Evolutionary conservation across 2,888 invertebrate species (phyloP).

Genomic region (Yponomeuta cagnagella): DNA sequence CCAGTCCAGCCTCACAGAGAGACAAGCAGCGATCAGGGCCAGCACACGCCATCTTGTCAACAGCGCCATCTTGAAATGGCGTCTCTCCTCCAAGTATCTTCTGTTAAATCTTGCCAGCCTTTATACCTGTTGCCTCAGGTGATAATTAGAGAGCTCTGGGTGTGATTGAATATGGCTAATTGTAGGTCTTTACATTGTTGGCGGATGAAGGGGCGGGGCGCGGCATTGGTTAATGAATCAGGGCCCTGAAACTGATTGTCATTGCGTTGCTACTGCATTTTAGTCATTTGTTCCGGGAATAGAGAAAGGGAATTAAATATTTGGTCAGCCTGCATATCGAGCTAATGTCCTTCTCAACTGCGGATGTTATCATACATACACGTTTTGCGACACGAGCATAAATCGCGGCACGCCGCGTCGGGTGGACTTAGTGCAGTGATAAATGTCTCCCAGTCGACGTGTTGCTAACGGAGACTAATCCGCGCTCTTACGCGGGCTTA

Average conservation of each 20-base stretch:
- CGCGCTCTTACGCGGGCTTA: constrained; percentile 28
- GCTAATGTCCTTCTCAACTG: no score
- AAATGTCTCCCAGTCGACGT: constrained; percentile 12
- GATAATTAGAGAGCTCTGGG: constrained; percentile 2
- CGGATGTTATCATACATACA: not conserved
- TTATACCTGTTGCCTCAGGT: not conserved
- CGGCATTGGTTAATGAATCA: not conserved
- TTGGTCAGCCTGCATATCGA: no score
- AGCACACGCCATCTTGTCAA: constrained; percentile 33
- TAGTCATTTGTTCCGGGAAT: not conserved
- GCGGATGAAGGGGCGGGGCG: not conserved
- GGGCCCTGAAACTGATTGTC: not conserved
- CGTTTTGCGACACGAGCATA: not conserved
- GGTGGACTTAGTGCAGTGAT: constrained; percentile 13
- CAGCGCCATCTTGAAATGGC: constrained; percentile 30
- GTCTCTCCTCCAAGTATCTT: not conserved
- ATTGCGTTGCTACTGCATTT: not conserved
- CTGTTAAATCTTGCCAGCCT: not conserved
- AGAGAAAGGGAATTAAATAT: no score
- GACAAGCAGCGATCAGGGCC: constrained; percentile 20
- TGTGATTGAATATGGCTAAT: not conserved
- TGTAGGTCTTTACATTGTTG: not conserved
- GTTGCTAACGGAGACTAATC: constrained; percentile 50
- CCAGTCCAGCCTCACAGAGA: constrained; percentile 21
- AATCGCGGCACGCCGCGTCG: not conserved